These are phyloP conservation scores for Cettia cetti DNA, from an alignment of 2,113 vertebrate species.

Conservation along the genomic window DNA sequence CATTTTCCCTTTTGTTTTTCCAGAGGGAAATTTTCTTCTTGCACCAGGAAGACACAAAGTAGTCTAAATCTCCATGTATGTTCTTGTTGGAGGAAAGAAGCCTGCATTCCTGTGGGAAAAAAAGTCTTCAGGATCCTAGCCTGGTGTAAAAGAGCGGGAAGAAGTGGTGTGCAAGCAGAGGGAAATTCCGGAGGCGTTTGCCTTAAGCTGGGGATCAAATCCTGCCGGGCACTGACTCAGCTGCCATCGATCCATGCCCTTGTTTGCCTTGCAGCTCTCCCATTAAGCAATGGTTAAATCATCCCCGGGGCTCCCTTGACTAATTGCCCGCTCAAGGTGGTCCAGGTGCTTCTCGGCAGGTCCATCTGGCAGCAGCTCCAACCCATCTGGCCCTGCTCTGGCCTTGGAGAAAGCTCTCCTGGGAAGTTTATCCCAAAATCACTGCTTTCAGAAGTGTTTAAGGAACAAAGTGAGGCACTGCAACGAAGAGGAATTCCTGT, in stretches of 20 bases:
- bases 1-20: not conserved
- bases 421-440: not conserved
- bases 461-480: not conserved
- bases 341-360: constrained; percentile 17
- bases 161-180: not conserved
- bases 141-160: not conserved
- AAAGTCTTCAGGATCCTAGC: fast-evolving
- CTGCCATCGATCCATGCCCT: not conserved
- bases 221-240: not conserved
- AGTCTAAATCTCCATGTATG: fast-evolving
- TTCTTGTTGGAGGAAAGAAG: not conserved
- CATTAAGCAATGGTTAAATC: not conserved
- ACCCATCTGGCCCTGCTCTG: not conserved
- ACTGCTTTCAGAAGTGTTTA: not conserved
- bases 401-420: not conserved
- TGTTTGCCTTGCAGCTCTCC: not conserved
- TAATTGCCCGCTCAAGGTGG: not conserved
- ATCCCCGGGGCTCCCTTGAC: not conserved
- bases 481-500: not conserved
- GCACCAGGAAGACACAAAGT: not conserved
- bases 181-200: not conserved
- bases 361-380: not conserved
- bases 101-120: not conserved
- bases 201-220: not conserved
- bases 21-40: not conserved